These are phyloP conservation scores for Pemphredon lugubris DNA, from an alignment of 2,888 invertebrate genomes.

Conservation along the genomic window DNA sequence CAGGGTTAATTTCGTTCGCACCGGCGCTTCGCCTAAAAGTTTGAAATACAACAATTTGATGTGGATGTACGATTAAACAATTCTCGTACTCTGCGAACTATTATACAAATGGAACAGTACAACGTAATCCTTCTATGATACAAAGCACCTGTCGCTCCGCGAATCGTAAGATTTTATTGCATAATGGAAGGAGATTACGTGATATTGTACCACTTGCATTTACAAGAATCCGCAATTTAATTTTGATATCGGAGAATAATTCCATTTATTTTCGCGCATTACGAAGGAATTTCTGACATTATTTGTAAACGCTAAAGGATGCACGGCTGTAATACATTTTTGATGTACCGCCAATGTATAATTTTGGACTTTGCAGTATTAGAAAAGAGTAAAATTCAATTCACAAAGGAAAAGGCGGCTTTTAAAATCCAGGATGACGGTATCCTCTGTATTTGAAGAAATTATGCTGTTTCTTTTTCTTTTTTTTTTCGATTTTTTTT, in stretches of 20 bases:
- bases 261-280: constrained; percentile 41
- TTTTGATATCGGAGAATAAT: constrained; percentile 53
- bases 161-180: constrained; percentile 7
- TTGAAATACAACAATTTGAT: constrained; percentile 42
- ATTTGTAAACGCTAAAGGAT: constrained; percentile 16
- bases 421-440: constrained; percentile 23
- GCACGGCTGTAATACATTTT: constrained; percentile 16
- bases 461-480: constrained; percentile 26
- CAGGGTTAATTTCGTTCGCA: constrained; percentile 26
- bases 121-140: constrained; percentile 8
- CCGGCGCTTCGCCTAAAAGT: constrained; percentile 47
- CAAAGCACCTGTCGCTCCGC: constrained; percentile 1
- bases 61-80: constrained; percentile 39
- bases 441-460: constrained; percentile 30
- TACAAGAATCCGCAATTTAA: constrained; percentile 33
- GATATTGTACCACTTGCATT: constrained; percentile 40
- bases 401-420: constrained; percentile 16
- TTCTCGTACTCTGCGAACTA: constrained; percentile 29
- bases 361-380: constrained; percentile 2
- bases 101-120: constrained; percentile 38
- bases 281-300: constrained; percentile 21
- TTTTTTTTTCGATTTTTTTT: constrained; percentile 17
- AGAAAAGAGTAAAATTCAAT: constrained; percentile 16
- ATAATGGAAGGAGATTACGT: constrained; percentile 22
- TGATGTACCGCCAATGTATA: constrained; percentile 30